phyloP scores from a whole-genome alignment of 2,113 vertebrate species.

The Anarhynchus alexandrinus region DNA sequence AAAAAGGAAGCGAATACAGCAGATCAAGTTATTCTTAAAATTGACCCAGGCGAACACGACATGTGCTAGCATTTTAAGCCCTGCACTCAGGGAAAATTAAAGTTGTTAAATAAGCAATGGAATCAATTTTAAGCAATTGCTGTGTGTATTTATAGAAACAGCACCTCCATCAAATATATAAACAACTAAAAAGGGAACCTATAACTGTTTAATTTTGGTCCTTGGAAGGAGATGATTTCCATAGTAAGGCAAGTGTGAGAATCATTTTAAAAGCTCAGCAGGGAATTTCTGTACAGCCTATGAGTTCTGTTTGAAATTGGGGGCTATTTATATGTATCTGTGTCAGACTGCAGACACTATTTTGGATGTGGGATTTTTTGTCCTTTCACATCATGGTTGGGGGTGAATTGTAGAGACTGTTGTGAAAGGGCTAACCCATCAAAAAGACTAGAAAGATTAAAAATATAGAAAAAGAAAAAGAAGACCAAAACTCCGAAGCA shows the following conservation, averaged over 20 bases:
- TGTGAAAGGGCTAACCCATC: constrained; percentile 19
- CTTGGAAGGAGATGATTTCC: constrained; percentile 36
- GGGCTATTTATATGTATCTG: constrained; percentile 40
- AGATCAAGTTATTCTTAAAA: constrained; percentile 20
- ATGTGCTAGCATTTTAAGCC: constrained; percentile 47
- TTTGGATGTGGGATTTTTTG: constrained; percentile 35
- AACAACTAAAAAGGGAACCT: constrained; percentile 39
- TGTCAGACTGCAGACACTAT: constrained; percentile 24
- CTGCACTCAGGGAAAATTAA: constrained; percentile 44
- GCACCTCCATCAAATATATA: constrained; percentile 27
- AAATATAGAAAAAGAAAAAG: neutral
- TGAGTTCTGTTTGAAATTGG: constrained; percentile 21
- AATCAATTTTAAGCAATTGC: constrained; percentile 50
- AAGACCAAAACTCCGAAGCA: neutral
- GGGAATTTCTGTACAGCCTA: constrained; percentile 19
- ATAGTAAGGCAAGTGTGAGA: constrained; percentile 1
- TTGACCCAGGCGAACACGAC: neutral
- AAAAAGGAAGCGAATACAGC: constrained; percentile 2
- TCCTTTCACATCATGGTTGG: constrained; percentile 25
- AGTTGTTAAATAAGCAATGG: constrained; percentile 43
- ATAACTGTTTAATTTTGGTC: constrained; percentile 46
- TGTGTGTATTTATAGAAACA: constrained; percentile 43
- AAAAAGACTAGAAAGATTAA: constrained; percentile 2
- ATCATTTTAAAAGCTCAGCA: constrained; percentile 49
- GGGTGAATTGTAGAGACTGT: constrained; percentile 1